Evolutionary conservation across 2,888 invertebrate genomes (phyloP), one percentile per base, ranked within the genome.

Genomic region (Branchellion lobata): DNA sequence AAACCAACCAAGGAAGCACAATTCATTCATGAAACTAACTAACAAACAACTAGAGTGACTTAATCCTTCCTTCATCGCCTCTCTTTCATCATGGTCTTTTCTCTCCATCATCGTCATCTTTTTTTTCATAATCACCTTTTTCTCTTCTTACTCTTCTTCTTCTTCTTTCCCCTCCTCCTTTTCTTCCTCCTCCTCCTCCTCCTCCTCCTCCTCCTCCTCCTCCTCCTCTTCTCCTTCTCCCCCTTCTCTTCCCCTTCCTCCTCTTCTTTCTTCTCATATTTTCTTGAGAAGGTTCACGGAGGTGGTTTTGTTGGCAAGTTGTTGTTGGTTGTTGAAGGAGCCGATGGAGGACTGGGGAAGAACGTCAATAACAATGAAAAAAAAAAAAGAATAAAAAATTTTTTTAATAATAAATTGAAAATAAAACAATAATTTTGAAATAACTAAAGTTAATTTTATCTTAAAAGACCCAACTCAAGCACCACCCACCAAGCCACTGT

Each of bases 401-500:
- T 31, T 69, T 21, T 2, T 69, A 29, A 27, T 69, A 68, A 27
- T 18, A 68, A 68, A 24, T 18, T 24, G 18, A 2, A 2, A 3
- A 33, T 3, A 69, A 69, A 69, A 29, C n/a, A 33, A 31, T 69
- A 33, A 14, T 1, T 0, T 1, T 31, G 5, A 33, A 71, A 71
- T 31, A 71, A 14, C 8, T 65, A n/a, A 65, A n/a, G 11, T n/a
- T n/a, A n/a, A 51, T 14, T 51, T 51, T 51, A 51, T 51, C 18
- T 14, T 51, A 51, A 14, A 51, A 51, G 14, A 51, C 1, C n/a
- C 31, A 72, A 33, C 18, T 73, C 5, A 68, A 68, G 68, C 14
- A 18, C 27, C 21, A 85, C 87, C 84, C 82, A 88, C 88, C 87
- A 96, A 95, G 85, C 96, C 96, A 88, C 95, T 95, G 89, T 96